phyloP scores from a whole-genome alignment of 2,797 vertebrate genomes.

The Myiotriccus ornatus region DNA sequence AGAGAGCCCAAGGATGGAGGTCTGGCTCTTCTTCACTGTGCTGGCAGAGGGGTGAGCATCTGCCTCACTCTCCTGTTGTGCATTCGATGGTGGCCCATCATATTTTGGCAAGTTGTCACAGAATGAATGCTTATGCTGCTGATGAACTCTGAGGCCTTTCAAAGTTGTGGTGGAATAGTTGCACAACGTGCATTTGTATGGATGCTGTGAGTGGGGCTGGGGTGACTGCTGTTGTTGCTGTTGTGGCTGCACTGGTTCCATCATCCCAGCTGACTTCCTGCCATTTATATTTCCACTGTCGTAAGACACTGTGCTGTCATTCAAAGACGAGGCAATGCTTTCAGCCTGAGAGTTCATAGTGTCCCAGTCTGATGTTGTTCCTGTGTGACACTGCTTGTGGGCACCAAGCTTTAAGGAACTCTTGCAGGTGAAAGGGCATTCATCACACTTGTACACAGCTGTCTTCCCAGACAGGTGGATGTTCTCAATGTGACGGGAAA shows the following conservation, averaged over 20 bases:
- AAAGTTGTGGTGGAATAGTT: conserved; percentile 94
- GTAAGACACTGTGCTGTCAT: conserved; percentile 79
- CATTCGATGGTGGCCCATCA: conserved; percentile 79
- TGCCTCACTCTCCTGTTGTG: conserved; percentile 84
- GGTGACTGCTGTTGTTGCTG: conserved; percentile 53
- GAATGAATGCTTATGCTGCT: conserved; percentile 98
- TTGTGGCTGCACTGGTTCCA: conserved; percentile 78
- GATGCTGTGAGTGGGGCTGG: conserved; percentile 74
- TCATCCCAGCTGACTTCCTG: conserved; percentile 81
- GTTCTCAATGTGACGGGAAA: conserved; percentile 97
- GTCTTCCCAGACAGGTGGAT: conserved; percentile 96
- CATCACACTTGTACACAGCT: conserved; percentile 94
- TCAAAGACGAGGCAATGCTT: conserved; percentile 81
- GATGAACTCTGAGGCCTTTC: conserved; percentile 98
- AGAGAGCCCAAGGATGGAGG: conserved; percentile 94
- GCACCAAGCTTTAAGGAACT: conserved; percentile 91
- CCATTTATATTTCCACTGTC: conserved; percentile 88
- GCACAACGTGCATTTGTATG: conserved; percentile 93
- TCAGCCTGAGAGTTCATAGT: conserved; percentile 88
- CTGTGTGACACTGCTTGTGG: conserved; percentile 89
- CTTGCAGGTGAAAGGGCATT: conserved; percentile 97
- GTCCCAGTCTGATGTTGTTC: conserved; percentile 85
- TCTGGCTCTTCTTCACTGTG: conserved; percentile 96
- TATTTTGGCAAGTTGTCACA: conserved; percentile 91
- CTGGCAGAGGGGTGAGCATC: conserved; percentile 83